Evolutionary conservation across 1,140 invertebrate species (phyloP).

Genomic region (Bombus haemorrhoidalis): DNA sequence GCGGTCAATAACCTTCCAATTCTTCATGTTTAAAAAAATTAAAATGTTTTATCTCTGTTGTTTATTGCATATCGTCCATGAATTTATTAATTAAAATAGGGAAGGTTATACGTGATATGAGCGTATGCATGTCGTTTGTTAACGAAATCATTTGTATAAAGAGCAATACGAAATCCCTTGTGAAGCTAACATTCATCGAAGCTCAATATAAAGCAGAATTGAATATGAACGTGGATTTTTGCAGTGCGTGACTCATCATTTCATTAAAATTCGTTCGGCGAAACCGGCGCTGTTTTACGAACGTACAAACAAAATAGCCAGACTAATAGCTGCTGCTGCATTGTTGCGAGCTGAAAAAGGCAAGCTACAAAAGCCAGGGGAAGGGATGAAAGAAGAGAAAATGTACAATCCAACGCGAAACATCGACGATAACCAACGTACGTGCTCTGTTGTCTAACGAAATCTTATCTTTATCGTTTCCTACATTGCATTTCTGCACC

Average conservation of each 20-base stretch:
- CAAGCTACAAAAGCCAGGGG: neutral
- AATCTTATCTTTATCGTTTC: slow-evolving; percentile 53
- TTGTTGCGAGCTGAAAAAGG: slow-evolving; percentile 28
- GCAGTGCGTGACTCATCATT: slow-evolving; percentile 50
- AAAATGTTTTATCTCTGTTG: neutral
- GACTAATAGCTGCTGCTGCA: slow-evolving; percentile 50
- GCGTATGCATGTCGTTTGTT: slow-evolving; percentile 47
- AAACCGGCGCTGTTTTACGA: slow-evolving; percentile 51
- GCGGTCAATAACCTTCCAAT: neutral
- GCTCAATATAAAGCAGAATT: slow-evolving; percentile 55
- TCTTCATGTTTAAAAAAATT: neutral
- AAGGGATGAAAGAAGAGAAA: slow-evolving; percentile 37
- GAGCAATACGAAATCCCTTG: slow-evolving; percentile 38
- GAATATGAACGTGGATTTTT: slow-evolving; percentile 55
- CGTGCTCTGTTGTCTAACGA: slow-evolving; percentile 60
- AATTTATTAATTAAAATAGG: neutral
- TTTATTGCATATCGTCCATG: neutral
- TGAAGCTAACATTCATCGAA: slow-evolving; percentile 45
- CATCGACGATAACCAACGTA: slow-evolving; percentile 63
- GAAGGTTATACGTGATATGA: neutral
- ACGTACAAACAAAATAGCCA: slow-evolving; percentile 56
- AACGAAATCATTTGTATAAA: slow-evolving; percentile 57
- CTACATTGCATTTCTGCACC: neutral
- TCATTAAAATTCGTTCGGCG: slow-evolving; percentile 63
- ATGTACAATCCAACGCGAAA: slow-evolving; percentile 40